Conservation (phyloP, 2,113 vertebrate species). For the Bungarus multicinctus region DNA sequence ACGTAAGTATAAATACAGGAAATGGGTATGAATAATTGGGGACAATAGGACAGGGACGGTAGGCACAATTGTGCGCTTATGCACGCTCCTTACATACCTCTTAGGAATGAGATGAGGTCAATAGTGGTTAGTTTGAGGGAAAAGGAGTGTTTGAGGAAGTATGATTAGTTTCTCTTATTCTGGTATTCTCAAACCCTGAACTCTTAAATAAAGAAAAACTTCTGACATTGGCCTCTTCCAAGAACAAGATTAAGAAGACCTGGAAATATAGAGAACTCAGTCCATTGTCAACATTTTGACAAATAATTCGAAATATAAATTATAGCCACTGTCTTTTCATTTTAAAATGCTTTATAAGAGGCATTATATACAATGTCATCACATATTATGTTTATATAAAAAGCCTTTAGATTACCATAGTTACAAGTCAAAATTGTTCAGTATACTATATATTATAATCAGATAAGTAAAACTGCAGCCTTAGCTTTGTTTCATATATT, state of each 20-base stretch:
- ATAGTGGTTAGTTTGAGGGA: no score
- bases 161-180: background rate
- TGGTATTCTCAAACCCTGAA: background rate
- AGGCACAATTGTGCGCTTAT: no score
- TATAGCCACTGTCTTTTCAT: background rate
- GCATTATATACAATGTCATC: background rate
- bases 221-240: background rate
- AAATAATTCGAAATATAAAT: background rate
- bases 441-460: background rate
- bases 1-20: no score
- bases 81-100: no score
- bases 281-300: background rate
- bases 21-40: no score
- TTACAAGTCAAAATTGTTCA: background rate
- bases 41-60: no score
- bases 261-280: background rate
- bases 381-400: background rate
- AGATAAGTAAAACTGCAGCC: background rate
- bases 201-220: background rate
- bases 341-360: background rate
- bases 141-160: no score
- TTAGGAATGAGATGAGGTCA: no score
- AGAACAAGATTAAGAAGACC: background rate
- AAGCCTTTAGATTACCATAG: background rate
- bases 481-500: background rate